Evolutionary conservation across 2,113 vertebrate species (phyloP), one percentile per base, ranked within the genome.

Genomic region (Xenopus borealis): DNA sequence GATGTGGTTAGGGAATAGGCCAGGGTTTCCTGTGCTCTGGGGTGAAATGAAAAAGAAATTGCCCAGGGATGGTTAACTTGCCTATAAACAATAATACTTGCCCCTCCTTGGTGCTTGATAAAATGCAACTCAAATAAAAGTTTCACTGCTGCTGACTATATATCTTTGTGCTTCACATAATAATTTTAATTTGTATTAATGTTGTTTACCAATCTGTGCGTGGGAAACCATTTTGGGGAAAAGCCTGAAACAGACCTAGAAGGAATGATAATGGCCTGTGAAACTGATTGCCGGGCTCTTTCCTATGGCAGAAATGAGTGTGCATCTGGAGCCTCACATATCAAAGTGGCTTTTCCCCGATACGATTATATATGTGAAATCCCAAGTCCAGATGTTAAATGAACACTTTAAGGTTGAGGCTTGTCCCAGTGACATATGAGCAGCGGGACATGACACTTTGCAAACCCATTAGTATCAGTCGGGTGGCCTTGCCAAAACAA

Each of bases 401-500:
- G 53, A 59, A 76, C 53, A 55, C 65, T 52, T 71, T 61, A 70
- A 70, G 58, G 47, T 33, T 10, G 69, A 76, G 65, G 66, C 63
- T 78, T 65, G 69, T 80, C 75, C 75, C 66, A 79, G 17, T 33
- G 61, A 72, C 61, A 72, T 80, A 69, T 20, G 72, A 80, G 66
- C 33, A n/a, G 11, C 12, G 57, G 53, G 19, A 27, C 18, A 55
- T 17, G 62, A 62, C 71, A 58, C 71, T 79, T 72, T 57, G 45
- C 52, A 72, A 47, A 59, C 10, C 45, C 50, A 65, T 78, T 80
- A 69, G 16, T 57, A 72, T 66, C 30, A 46, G 57, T n/a, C 55
- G 7, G 20, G 75, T 66, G 44, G 62, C 62, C 72, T 69, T 67
- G 67, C 33, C 69, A 70, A 72, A 47, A 1, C 8, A 69, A 69